Evolutionary conservation across 2,888 invertebrate species (phyloP), one percentile per base, ranked within the genome.

Genomic region (Xanthorhoe spadicearia): DNA sequence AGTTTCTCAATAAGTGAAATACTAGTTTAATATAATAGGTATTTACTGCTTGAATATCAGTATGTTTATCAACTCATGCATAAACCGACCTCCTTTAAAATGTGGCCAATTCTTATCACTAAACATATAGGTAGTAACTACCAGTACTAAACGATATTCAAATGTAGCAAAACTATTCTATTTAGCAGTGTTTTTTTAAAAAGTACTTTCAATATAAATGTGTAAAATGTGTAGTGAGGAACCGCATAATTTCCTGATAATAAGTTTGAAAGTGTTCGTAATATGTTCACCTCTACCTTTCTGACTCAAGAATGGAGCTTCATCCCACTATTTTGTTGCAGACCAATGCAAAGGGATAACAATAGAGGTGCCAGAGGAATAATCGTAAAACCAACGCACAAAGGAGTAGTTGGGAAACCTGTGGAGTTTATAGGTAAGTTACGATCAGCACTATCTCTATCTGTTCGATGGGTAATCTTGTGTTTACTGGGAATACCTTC

Each of bases 391-490:
- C 96, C 92, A 69, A 86, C 85, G 38, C 80, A 85, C 77, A 96
- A 97, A 91, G 98, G 98, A 72, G 94, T 96, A 57, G 95, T 99
- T 61, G 98, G 98, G 74, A 96, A 97, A 85, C 97, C 98, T 61
- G 98, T 99, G 60, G 97, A 98, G 90, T 99, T 99, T 92, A 98
- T 98, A 94, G 99, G 98, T 98, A 81, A 84, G 81, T 74, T 56
- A 67, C 51, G 57, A 69, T 64, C 52, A 51, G 51, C 51, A 28
- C 48, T 23, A 15, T 68, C 56, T 62, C 49, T 61, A 38, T 53
- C 50, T 60, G 15, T 51, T 51, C 43, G 54, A 59, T 58, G 51
- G 54, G 49, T 51, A 58, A 35, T 55, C 23, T 23, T 55, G 28
- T 58, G 62, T 66, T 67, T 55, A 48, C 55, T 46, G n/a, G 15